Base-by-base conservation (phyloP, 2,113 vertebrate genomes). In the Rhinopomastus cyanomelas region DNA sequence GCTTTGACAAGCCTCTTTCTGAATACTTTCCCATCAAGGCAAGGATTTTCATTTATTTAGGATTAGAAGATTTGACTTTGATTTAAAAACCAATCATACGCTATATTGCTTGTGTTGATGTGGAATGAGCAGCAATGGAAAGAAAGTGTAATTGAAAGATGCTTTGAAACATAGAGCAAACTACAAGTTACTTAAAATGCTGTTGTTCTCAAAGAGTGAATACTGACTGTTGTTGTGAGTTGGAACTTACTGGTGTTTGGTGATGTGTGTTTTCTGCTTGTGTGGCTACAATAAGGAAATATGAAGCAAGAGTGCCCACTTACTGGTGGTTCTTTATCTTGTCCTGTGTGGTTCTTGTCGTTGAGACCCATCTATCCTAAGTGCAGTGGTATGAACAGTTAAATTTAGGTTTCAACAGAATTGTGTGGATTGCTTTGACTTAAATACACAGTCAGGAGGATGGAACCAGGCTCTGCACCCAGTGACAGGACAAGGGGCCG, bases 11-110 rank as follows among this genome's bases (percentile, higher is more conserved):
- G 88, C 98, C 98, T 89, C 97, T 98, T 84, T 97, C 97, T 83
- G 98, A 99, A 96, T 99, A 99, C 96, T 98, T 99, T 88, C 98
- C 99, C 95, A 99, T 99, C 94, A 99, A 99, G 98, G 99, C 98
- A 98, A 97, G 97, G 93, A 95, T 97, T 96, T 97, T 96, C 78
- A 96, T 85, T 97, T 95, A 94, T 90, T 95, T 89, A 95, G 91
- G 92, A 94, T 95, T 96, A 93, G 94, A 93, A 81, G 79, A 96
- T 95, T 88, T 93, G 48, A 91, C 80, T 92, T 77, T 42, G n/a
- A 30, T 79, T 80, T 55, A 59, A 73, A 73, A 60, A 53, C 36
- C 42, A 34, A 53, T 90, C 11, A 12, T 95, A 32, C 5, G 16
- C 42, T 86, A 37, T 91, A 27, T 48, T 88, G 66, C 51, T 94